Evolutionary conservation across 2,797 vertebrate genomes (phyloP).

Genomic region (Pristis pectinata): DNA sequence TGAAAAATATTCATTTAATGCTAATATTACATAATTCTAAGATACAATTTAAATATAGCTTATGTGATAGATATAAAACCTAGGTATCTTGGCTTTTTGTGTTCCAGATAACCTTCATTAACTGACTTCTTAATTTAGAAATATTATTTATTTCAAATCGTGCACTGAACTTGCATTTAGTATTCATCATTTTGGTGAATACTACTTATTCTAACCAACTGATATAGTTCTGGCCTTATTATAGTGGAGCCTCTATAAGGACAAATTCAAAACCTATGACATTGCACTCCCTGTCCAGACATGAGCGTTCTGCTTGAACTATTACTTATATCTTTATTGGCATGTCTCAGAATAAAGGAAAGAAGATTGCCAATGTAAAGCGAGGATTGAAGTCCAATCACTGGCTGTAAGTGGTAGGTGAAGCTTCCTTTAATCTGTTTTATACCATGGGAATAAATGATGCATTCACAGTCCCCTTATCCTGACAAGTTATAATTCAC

Average conservation of each 20-base stretch:
- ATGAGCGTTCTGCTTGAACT: no score
- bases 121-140: background rate
- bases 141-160: background rate
- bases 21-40: no score
- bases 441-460: background rate
- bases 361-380: constrained; percentile 12
- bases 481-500: constrained; percentile 9
- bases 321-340: constrained; percentile 15
- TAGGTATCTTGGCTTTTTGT: background rate
- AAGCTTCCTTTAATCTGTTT: constrained; percentile 5
- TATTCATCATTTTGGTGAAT: background rate
- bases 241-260: background rate
- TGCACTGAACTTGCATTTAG: background rate
- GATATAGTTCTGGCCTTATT: background rate
- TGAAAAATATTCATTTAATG: no score
- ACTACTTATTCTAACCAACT: background rate
- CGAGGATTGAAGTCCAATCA: constrained; percentile 6
- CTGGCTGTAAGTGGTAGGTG: background rate
- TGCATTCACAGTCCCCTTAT: background rate
- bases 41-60: no score
- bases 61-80: background rate
- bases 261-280: background rate
- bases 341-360: constrained; percentile 5
- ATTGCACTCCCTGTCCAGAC: background rate
- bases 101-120: background rate